Percentiles rank a stretch among this genome's conserved stretches.
Conservation (phyloP, 2,888 invertebrate species). For the Orthosia gothica region DNA sequence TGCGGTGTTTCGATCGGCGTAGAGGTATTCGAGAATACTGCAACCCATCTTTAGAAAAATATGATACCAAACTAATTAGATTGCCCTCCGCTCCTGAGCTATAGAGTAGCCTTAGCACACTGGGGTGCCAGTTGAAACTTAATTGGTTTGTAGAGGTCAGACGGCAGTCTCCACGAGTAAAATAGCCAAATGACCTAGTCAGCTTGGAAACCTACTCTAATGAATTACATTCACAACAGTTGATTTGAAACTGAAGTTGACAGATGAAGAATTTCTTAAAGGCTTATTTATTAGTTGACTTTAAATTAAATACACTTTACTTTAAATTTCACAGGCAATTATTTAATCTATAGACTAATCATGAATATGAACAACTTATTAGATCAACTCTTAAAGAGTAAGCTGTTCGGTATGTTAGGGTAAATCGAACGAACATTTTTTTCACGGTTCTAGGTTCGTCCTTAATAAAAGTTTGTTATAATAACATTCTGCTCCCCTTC, state of each 20-base stretch:
- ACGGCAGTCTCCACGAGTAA: slow-evolving; percentile 13
- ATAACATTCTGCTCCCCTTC: too few species aligned
- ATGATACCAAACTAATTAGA: slow-evolving; percentile 18
- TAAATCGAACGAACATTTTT: too few species aligned
- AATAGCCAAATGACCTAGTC: slow-evolving; percentile 11
- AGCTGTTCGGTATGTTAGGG: too few species aligned
- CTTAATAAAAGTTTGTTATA: too few species aligned
- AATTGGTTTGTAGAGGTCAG: slow-evolving; percentile 48
- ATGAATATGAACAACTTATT: too few species aligned
- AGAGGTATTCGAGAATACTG: neutral
- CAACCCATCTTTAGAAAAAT: neutral
- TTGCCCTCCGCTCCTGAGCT: neutral
- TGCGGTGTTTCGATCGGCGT: neutral
- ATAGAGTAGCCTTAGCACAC: slow-evolving; percentile 21
- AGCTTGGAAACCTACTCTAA: neutral
- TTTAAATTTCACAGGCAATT: too few species aligned
- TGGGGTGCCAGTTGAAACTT: slow-evolving; percentile 23
- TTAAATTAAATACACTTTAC: too few species aligned
- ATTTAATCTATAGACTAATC: too few species aligned
- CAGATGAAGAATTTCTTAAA: neutral
- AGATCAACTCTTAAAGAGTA: too few species aligned
- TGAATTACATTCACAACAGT: neutral
- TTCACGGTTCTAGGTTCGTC: too few species aligned
- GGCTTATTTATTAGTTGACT: too few species aligned
- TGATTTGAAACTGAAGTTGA: neutral